Conservation (phyloP, 2,888 invertebrate genomes). For the Megastigmus dorsalis region DNA sequence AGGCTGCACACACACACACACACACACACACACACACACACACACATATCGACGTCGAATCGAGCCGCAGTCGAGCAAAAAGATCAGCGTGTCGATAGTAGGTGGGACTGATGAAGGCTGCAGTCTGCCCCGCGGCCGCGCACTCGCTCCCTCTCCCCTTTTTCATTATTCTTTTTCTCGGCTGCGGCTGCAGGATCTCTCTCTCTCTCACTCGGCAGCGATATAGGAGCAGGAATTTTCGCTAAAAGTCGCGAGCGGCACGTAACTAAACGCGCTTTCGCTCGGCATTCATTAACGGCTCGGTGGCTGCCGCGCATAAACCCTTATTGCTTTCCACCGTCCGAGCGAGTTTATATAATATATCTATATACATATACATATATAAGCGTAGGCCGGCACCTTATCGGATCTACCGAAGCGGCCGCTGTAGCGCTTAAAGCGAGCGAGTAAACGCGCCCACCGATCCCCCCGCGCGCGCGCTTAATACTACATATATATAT, state of each 20-base stretch:
- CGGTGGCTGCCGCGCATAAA: neutral
- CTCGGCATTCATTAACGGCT: conserved; percentile 5
- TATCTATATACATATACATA: too few relatives aligned
- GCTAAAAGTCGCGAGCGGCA: neutral
- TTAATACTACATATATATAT: too few relatives aligned
- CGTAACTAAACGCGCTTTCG: neutral
- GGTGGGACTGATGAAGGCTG: neutral
- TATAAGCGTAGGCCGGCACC: neutral
- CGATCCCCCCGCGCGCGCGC: neutral
- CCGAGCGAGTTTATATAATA: too few relatives aligned
- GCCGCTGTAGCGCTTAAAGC: too few relatives aligned
- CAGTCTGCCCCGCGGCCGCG: neutral
- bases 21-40: neutral
- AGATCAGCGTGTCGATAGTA: conserved; percentile 55
- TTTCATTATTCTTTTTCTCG: conserved; percentile 1
- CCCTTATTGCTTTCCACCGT: neutral
- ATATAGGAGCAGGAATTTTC: conserved; percentile 3
- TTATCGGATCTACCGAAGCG: conserved; percentile 14
- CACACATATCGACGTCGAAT: conserved; percentile 53
- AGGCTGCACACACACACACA: too few relatives aligned
- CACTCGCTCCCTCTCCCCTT: neutral
- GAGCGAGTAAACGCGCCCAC: too few relatives aligned
- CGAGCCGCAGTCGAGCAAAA: conserved; percentile 56
- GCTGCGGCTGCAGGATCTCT: too few relatives aligned
- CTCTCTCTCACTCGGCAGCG: neutral